Percentiles rank a stretch among this genome's conserved stretches.
Evolutionary conservation across 2,113 vertebrate genomes (phyloP).

Genomic region (Desmodus rotundus): DNA sequence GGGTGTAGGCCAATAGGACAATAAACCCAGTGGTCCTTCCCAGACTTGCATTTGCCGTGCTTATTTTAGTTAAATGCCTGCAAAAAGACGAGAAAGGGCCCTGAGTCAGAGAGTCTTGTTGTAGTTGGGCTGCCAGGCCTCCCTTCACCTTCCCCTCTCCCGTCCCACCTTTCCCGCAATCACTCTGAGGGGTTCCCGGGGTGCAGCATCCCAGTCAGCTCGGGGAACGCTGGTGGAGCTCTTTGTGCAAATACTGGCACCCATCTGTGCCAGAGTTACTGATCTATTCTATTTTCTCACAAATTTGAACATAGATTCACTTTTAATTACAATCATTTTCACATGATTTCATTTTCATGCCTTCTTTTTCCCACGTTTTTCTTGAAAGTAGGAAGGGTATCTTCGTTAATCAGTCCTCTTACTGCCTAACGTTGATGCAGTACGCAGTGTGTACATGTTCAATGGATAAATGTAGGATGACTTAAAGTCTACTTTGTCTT

Average conservation of each 20-base stretch:
- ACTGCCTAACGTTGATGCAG: not conserved
- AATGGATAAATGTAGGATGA: not conserved
- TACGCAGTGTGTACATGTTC: not conserved
- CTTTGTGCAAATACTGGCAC: not conserved
- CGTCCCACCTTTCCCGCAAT: accelerated
- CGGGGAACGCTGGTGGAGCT: too few species aligned
- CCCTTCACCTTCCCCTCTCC: not conserved
- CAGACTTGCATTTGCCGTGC: not conserved
- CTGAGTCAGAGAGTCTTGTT: not conserved
- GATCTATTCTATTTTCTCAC: not conserved
- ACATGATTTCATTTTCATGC: not conserved
- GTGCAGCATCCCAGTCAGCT: not conserved
- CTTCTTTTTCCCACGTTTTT: not conserved
- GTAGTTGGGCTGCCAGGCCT: not conserved
- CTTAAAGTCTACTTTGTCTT: not conserved
- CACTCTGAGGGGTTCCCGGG: not conserved
- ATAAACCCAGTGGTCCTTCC: not conserved
- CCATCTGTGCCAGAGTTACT: not conserved
- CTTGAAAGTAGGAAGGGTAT: not conserved
- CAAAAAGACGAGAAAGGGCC: not conserved
- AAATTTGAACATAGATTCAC: constrained; percentile 6
- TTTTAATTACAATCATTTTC: not conserved
- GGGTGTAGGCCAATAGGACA: not conserved
- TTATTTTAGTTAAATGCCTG: not conserved
- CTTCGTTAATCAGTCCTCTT: not conserved